These are phyloP conservation scores for Stramonita haemastoma DNA, from an alignment of 2,888 invertebrate genomes.

Conservation along the genomic window DNA sequence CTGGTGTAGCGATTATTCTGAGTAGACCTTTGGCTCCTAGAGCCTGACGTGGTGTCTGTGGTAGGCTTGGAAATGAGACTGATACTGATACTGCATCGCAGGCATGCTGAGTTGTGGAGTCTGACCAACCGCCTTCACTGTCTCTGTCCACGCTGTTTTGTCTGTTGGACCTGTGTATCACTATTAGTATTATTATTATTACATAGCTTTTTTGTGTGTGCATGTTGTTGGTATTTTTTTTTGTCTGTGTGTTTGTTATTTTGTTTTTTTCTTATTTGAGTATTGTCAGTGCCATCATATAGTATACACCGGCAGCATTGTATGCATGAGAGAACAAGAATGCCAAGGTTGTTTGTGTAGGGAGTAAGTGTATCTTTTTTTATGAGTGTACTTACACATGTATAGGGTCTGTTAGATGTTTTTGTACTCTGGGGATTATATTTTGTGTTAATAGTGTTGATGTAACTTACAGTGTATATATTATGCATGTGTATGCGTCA, in stretches of 20 bases:
- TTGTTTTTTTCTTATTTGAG: background rate
- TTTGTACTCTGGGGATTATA: background rate
- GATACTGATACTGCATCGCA: constrained; percentile 34
- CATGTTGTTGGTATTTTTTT: background rate
- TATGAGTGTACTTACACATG: background rate
- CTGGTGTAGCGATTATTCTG: background rate
- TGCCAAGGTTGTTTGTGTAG: background rate
- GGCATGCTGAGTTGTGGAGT: background rate
- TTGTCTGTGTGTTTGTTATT: background rate
- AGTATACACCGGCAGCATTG: background rate
- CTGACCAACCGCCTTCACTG: too few relatives aligned
- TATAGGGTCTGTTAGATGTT: background rate
- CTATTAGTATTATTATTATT: too few relatives aligned
- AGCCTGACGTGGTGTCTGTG: background rate
- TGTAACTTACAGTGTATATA: too few relatives aligned
- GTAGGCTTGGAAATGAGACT: constrained; percentile 42
- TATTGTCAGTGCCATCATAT: background rate
- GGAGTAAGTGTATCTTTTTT: background rate
- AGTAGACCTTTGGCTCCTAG: background rate
- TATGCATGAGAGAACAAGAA: background rate
- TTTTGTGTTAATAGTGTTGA: background rate
- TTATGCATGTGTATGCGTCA: too few relatives aligned
- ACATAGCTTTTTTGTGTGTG: too few relatives aligned
- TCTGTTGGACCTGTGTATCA: too few relatives aligned
- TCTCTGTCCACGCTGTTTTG: too few relatives aligned